Evolutionary conservation across 1,140 invertebrate species (phyloP).

Genomic region (Cydia splendana): DNA sequence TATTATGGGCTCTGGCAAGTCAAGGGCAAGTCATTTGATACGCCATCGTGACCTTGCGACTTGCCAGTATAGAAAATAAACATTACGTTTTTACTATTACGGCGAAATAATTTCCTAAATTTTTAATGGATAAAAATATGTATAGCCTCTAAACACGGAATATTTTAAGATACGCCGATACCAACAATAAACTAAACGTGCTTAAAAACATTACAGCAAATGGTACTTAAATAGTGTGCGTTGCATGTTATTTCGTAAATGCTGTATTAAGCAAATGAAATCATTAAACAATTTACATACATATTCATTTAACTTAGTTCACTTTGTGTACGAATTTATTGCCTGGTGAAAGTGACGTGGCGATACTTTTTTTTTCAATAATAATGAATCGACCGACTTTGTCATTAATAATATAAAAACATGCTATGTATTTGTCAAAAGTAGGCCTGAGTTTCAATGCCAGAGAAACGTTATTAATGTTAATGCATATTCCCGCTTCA

Average conservation of each 20-base stretch:
- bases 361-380: too few species aligned
- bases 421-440: too few species aligned
- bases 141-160: slow-evolving; percentile 18
- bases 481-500: background rate
- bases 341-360: too few species aligned
- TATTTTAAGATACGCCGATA: background rate
- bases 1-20: slow-evolving; percentile 9
- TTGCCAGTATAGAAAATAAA: slow-evolving; percentile 7
- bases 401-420: too few species aligned
- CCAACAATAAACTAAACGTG: background rate
- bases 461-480: background rate
- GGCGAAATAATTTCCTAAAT: slow-evolving; percentile 3
- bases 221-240: background rate
- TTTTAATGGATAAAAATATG: slow-evolving; percentile 5
- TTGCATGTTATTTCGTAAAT: background rate
- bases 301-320: too few species aligned
- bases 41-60: slow-evolving; percentile 17
- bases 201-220: background rate
- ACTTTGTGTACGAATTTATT: too few species aligned
- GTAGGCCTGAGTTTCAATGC: background rate
- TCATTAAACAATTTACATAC: background rate
- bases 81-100: slow-evolving; percentile 15
- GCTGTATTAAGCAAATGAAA: background rate
- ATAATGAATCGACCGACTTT: too few species aligned
- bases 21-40: slow-evolving; percentile 13